Evolutionary conservation across 2,113 vertebrate species (phyloP).

Genomic region (Lipotes vexillifer): DNA sequence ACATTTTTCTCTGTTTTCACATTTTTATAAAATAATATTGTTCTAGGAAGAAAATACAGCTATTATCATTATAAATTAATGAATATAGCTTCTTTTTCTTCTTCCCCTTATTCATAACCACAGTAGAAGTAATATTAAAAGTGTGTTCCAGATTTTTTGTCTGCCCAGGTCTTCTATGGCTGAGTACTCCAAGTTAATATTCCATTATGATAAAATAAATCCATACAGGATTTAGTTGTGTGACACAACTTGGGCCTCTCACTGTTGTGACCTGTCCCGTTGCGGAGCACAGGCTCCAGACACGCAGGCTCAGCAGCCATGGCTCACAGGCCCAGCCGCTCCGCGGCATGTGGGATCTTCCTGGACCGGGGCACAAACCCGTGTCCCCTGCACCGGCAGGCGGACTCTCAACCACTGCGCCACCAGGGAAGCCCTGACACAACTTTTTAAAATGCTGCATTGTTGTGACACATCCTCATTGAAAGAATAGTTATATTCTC

Average conservation of each 20-base stretch:
- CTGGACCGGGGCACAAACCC: too few relatives aligned
- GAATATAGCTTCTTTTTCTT: background rate
- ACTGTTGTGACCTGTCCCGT: too few relatives aligned
- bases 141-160: background rate
- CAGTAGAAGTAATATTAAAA: background rate
- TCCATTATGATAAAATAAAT: background rate
- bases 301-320: rapidly evolving
- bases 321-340: too few relatives aligned
- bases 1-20: background rate
- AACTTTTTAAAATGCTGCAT: background rate
- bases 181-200: background rate
- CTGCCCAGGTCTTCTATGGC: background rate
- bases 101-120: background rate
- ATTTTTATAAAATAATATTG: background rate
- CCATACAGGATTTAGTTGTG: background rate
- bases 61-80: background rate
- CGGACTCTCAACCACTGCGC: too few relatives aligned
- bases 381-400: too few relatives aligned
- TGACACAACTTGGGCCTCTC: background rate
- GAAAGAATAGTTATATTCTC: background rate
- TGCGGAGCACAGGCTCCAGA: too few relatives aligned
- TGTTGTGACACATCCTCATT: background rate
- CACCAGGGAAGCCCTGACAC: background rate
- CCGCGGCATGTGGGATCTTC: too few relatives aligned
- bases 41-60: background rate